Conservation (phyloP, 2,888 invertebrate species). For the Miltochrista miniata region DNA sequence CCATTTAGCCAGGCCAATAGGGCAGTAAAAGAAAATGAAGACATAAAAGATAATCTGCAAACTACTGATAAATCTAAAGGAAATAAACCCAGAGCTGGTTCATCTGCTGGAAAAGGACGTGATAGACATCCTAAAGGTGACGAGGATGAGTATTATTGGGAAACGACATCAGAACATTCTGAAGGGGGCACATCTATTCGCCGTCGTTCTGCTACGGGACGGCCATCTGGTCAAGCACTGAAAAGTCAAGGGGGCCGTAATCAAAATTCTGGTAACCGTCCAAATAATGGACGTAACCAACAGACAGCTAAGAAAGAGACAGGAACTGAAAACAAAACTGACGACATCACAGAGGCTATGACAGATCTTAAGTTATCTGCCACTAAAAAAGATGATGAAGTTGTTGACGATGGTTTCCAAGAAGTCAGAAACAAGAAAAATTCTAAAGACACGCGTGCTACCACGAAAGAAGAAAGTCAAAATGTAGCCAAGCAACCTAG, state of each 20-base stretch:
- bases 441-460: constrained; percentile 83
- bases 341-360: constrained; percentile 71
- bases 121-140: constrained; percentile 73
- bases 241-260: constrained; percentile 64
- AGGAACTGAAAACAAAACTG: constrained; percentile 58
- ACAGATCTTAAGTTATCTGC: constrained; percentile 65
- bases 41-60: constrained; percentile 57
- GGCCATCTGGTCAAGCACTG: constrained; percentile 54
- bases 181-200: constrained; percentile 73
- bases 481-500: constrained; percentile 64
- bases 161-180: constrained; percentile 93
- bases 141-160: constrained; percentile 87
- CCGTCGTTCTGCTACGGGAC: constrained; percentile 60
- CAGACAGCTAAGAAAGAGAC: constrained; percentile 63
- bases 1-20: constrained; percentile 85
- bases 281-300: constrained; percentile 57
- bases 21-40: constrained; percentile 69
- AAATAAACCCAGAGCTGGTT: constrained; percentile 86
- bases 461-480: constrained; percentile 66
- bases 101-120: constrained; percentile 84
- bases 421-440: constrained; percentile 93
- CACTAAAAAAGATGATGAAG: constrained; percentile 74
- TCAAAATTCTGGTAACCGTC: constrained; percentile 62
- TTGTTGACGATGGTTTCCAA: constrained; percentile 89
- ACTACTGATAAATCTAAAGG: constrained; percentile 87